These are phyloP conservation scores for Dipodomys stephensi DNA, from an alignment of 2,113 vertebrate genomes.

Conservation along the genomic window DNA sequence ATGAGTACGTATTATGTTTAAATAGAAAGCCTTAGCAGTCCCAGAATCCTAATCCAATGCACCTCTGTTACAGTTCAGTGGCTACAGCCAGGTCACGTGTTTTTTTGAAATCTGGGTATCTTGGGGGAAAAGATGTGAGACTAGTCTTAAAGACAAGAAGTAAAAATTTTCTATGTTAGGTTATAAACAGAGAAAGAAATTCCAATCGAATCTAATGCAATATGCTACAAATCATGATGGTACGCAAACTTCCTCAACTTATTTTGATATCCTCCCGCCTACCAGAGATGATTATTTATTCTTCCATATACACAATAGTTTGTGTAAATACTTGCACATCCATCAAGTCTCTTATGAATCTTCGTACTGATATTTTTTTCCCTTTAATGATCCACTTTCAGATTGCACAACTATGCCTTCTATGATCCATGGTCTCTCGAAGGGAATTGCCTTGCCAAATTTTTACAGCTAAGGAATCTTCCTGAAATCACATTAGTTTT, in stretches of 20 bases:
- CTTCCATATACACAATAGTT: too few species aligned
- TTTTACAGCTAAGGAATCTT: constrained; percentile 14
- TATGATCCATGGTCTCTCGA: too few species aligned
- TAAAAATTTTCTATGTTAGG: background rate
- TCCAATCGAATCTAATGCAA: background rate
- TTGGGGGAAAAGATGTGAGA: background rate
- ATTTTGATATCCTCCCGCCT: too few species aligned
- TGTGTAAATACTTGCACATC: too few species aligned
- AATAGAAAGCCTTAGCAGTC: background rate
- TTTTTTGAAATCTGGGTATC: background rate
- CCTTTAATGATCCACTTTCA: too few species aligned
- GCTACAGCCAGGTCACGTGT: background rate
- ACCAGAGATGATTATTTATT: too few species aligned
- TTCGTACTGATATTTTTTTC: too few species aligned
- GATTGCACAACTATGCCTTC: too few species aligned
- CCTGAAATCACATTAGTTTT: background rate
- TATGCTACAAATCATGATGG: background rate
- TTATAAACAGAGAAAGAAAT: background rate
- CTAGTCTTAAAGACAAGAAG: background rate
- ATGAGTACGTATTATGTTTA: background rate
- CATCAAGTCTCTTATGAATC: too few species aligned
- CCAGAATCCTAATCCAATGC: background rate
- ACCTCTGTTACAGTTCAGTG: background rate
- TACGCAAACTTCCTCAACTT: background rate
- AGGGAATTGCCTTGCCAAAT: background rate